A percentile compares a stretch with the other conserved stretches of the same genome.
Evolutionary conservation across 1,140 invertebrate genomes (phyloP).

Genomic region (Drosophila persimilis): DNA sequence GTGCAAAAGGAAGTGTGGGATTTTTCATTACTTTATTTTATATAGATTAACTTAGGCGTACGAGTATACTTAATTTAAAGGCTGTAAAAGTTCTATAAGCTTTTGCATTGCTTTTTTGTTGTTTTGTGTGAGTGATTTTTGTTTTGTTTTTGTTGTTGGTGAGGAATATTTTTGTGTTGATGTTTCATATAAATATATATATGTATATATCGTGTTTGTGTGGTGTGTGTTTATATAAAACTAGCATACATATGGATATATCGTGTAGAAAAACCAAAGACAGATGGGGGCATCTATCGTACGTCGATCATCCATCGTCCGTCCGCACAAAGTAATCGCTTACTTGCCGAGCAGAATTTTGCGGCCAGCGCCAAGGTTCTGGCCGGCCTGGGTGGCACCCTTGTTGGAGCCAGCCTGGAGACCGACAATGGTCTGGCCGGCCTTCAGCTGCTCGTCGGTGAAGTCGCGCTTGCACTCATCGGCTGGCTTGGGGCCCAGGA

Average conservation of each 20-base stretch:
- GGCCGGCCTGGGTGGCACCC: conserved; percentile 95
- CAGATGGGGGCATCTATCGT: conserved; percentile 4
- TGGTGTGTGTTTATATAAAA: conserved; percentile 30
- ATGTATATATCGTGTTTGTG: conserved; percentile 14
- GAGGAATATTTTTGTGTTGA: conserved; percentile 61
- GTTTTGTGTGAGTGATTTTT: conserved; percentile 57
- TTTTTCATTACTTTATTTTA: conserved; percentile 62
- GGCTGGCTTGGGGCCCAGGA: conserved; percentile 93
- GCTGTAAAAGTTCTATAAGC: conserved; percentile 43
- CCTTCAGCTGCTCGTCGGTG: conserved; percentile 94
- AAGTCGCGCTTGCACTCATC: conserved; percentile 97
- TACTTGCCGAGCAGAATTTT: conserved; percentile 95
- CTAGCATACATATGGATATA: conserved; percentile 32
- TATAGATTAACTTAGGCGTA: conserved; percentile 75
- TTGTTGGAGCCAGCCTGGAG: conserved; percentile 98
- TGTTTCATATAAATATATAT: conserved; percentile 43
- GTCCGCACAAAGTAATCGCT: conserved; percentile 54
- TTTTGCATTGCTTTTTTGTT: conserved; percentile 56
- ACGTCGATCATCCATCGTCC: conserved; percentile 3
- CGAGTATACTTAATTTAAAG: conserved; percentile 69
- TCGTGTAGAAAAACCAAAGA: conserved; percentile 37
- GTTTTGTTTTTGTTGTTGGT: conserved; percentile 35
- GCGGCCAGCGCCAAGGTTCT: conserved; percentile 95
- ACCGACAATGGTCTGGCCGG: conserved; percentile 95
- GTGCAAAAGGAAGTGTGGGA: conserved; percentile 11